Percentiles rank a stretch among this genome's conserved stretches.
phyloP scores from a whole-genome alignment of 2,797 vertebrate genomes.

The Centropyge bicolor region DNA sequence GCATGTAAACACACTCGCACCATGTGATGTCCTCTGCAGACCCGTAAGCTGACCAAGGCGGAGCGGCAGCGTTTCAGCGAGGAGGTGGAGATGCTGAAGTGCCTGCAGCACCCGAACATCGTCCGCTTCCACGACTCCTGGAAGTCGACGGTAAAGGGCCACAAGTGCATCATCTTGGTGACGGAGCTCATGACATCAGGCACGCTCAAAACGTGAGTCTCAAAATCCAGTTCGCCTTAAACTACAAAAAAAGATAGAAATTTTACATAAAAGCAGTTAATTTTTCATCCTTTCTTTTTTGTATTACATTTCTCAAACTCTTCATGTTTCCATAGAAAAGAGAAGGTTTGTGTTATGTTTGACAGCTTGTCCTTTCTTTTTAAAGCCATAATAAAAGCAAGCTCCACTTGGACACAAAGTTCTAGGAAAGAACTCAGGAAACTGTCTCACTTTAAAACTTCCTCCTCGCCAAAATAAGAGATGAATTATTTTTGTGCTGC shows the following conservation, averaged over 20 bases:
- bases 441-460: conserved; percentile 38
- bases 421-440: conserved; percentile 37
- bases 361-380: conserved; percentile 32
- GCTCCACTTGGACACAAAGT: conserved; percentile 4
- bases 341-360: conserved; percentile 21
- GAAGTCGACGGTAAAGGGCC: conserved; percentile 95
- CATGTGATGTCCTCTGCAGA: conserved; percentile 79
- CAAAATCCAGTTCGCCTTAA: background rate
- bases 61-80: conserved; percentile 97
- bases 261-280: background rate
- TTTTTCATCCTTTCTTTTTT: background rate
- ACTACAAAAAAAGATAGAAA: background rate
- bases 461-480: conserved; percentile 53
- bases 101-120: conserved; percentile 98
- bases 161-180: conserved; percentile 96
- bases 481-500: conserved; percentile 15
- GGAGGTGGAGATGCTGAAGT: conserved; percentile 99
- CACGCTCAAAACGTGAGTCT: conserved; percentile 97
- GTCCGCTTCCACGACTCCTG: conserved; percentile 99
- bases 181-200: conserved; percentile 99
- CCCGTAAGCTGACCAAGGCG: conserved; percentile 92
- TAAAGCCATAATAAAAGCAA: conserved; percentile 1
- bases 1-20: background rate
- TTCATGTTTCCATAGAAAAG: background rate
- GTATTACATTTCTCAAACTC: background rate